These are phyloP conservation scores for Drosophila willistoni DNA, from an alignment of 1,140 invertebrate genomes.

Conservation along the genomic window DNA sequence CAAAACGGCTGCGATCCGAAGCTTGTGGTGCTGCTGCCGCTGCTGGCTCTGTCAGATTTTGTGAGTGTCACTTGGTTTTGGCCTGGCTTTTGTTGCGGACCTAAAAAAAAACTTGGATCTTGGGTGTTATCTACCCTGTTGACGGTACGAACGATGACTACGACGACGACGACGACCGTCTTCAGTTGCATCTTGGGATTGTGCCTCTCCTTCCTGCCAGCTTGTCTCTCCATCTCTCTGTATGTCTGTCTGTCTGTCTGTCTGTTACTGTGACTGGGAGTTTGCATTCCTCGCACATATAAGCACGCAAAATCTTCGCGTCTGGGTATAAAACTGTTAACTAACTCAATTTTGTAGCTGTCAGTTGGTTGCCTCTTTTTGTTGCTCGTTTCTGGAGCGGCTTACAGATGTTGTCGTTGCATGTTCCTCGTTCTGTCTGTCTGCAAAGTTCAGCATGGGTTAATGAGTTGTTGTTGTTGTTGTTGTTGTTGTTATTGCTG, in stretches of 20 bases:
- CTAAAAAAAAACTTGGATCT: constrained; percentile 20
- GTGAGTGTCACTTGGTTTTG: constrained; percentile 77
- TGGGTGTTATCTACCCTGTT: constrained; percentile 72
- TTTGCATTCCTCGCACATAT: constrained; percentile 58
- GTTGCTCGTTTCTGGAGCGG: constrained; percentile 20
- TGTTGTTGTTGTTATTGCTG: constrained; percentile 39
- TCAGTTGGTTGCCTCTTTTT: constrained; percentile 65
- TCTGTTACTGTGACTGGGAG: constrained; percentile 20
- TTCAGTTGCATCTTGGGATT: constrained; percentile 58
- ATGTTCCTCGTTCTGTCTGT: background rate
- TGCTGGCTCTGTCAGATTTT: constrained; percentile 78
- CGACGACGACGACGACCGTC: constrained; percentile 50
- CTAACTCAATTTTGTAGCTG: constrained; percentile 83
- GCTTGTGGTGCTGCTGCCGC: constrained; percentile 21
- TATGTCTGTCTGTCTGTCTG: background rate
- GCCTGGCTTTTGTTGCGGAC: constrained; percentile 37
- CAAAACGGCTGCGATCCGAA: constrained; percentile 73
- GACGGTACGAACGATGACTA: constrained; percentile 2
- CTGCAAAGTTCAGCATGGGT: constrained; percentile 75
- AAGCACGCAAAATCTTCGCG: constrained; percentile 78
- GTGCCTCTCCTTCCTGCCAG: background rate
- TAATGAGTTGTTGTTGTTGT: constrained; percentile 77
- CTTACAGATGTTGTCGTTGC: constrained; percentile 44
- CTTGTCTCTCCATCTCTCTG: background rate
- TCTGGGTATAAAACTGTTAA: constrained; percentile 83